Conservation (phyloP, 2,113 vertebrate genomes). For the Neolamprologus kungweensis region DNA sequence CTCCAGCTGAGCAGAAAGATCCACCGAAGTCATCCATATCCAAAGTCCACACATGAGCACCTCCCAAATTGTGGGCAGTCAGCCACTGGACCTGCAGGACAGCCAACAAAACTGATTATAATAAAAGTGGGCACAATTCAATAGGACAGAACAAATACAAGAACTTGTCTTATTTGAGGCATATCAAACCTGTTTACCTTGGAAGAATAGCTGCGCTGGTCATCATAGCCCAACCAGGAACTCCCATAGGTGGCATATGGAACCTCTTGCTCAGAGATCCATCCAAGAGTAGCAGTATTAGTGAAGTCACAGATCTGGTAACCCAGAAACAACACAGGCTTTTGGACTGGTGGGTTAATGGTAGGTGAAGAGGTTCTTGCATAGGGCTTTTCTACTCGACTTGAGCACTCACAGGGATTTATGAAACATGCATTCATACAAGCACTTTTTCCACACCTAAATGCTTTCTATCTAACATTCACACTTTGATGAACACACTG, state of each 20-base stretch:
- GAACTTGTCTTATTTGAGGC: neutral
- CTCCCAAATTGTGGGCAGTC: constrained; percentile 63
- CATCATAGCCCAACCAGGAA: constrained; percentile 79
- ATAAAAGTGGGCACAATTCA: neutral
- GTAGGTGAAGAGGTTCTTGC: neutral
- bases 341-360: neutral
- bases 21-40: constrained; percentile 78
- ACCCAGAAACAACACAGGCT: neutral
- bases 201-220: constrained; percentile 62
- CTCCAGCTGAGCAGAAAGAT: constrained; percentile 65
- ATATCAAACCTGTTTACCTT: constrained; percentile 65
- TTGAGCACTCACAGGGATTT: neutral
- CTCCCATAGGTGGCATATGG: constrained; percentile 74
- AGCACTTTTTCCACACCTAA: neutral
- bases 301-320: constrained; percentile 69
- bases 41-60: constrained; percentile 78
- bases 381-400: neutral
- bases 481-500: neutral
- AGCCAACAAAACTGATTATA: neutral
- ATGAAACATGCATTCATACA: neutral
- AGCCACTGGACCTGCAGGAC: constrained; percentile 67
- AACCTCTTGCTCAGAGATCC: constrained; percentile 72
- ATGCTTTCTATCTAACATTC: neutral
- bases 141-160: neutral
- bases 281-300: constrained; percentile 3